These are phyloP conservation scores for Zosterops hypoxanthus DNA, from an alignment of 2,113 vertebrate species.

Conservation along the genomic window DNA sequence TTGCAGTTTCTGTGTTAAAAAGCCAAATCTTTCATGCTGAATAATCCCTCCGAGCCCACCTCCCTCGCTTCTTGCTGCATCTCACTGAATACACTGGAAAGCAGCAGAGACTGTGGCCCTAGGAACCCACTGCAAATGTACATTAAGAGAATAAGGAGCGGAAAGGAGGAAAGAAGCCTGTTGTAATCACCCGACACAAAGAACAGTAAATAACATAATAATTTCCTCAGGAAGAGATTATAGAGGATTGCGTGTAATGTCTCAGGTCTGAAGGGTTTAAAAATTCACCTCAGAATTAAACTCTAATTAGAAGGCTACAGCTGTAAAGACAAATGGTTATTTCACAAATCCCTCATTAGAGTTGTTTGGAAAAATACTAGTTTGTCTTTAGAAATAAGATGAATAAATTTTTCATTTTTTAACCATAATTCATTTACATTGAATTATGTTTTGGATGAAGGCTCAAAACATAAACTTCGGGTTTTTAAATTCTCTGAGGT, in stretches of 20 bases:
- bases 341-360: background rate
- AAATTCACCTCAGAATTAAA: background rate
- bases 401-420: background rate
- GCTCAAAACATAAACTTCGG: background rate
- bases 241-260: background rate
- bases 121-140: background rate
- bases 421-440: background rate
- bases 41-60: background rate
- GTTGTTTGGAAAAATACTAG: conserved; percentile 35
- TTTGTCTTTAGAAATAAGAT: background rate
- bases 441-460: background rate
- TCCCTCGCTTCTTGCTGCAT: background rate
- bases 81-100: background rate
- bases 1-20: background rate
- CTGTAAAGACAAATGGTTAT: background rate
- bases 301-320: conserved; percentile 7
- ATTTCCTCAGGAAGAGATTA: conserved; percentile 59
- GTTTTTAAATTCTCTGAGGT: background rate
- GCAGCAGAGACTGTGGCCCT: background rate
- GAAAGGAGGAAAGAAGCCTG: background rate
- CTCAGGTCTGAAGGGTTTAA: conserved; percentile 9
- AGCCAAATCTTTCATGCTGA: background rate
- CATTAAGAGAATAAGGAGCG: background rate
- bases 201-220: background rate
- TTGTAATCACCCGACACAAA: background rate